Percentiles rank a stretch among this genome's conserved stretches.
These are phyloP conservation scores for Paratilapia polleni DNA, from an alignment of 2,113 vertebrate genomes.

Conservation along the genomic window DNA sequence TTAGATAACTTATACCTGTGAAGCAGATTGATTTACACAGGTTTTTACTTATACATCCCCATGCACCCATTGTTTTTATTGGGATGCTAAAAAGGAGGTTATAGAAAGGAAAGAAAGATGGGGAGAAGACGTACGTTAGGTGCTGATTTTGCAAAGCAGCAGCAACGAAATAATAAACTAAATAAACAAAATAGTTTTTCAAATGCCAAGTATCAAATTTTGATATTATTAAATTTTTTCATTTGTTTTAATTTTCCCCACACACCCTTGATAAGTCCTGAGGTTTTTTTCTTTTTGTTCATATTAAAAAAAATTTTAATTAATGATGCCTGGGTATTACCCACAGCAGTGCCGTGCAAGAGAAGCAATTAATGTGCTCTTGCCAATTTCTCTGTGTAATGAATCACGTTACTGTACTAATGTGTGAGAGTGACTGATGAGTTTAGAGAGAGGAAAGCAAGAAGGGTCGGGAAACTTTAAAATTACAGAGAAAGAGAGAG, in stretches of 20 bases:
- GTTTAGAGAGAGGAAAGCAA: not conserved
- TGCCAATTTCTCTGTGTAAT: not conserved
- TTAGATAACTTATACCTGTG: not conserved
- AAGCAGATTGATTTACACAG: not conserved
- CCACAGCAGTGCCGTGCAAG: not conserved
- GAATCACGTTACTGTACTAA: not conserved
- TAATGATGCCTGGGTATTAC: not conserved
- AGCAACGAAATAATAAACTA: not conserved
- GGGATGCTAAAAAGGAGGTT: not conserved
- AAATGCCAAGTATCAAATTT: not conserved
- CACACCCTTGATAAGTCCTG: not conserved
- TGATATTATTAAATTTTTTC: not conserved
- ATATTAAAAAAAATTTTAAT: not conserved
- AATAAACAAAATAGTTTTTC: not conserved
- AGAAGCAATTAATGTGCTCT: slow-evolving; percentile 10
- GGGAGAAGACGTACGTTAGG: not conserved
- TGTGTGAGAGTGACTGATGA: slow-evolving; percentile 7
- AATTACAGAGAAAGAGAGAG: not conserved
- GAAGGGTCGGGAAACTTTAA: not conserved
- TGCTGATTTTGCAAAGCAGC: not conserved
- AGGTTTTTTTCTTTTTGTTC: not conserved
- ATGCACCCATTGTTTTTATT: not conserved
- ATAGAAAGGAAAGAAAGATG: not conserved
- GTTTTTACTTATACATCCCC: not conserved
- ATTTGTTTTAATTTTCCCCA: not conserved